Evolutionary conservation across 2,113 vertebrate species (phyloP).

Genomic region (Syngnathoides biaculeatus): DNA sequence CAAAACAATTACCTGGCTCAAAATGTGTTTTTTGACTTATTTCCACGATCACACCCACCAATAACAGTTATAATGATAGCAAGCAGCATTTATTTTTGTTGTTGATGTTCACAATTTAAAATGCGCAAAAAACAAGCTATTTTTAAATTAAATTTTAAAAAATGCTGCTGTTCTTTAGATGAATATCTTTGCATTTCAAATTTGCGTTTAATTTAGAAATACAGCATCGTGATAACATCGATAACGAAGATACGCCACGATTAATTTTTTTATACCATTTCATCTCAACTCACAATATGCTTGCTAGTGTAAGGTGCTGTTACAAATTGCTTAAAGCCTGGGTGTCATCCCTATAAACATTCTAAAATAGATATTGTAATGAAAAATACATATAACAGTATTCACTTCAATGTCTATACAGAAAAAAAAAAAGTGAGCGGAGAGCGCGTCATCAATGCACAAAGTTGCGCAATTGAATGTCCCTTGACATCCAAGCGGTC

Average conservation of each 20-base stretch:
- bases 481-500: too few relatives aligned
- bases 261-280: not conserved
- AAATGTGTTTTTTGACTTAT: not conserved
- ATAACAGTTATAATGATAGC: not conserved
- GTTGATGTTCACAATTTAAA: not conserved
- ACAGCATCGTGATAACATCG: not conserved
- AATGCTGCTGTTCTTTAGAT: not conserved
- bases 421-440: too few relatives aligned
- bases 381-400: too few relatives aligned
- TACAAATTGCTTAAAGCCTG: too few relatives aligned
- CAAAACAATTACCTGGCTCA: not conserved
- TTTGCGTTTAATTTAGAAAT: not conserved
- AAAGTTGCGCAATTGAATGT: too few relatives aligned
- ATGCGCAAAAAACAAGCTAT: not conserved
- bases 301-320: not conserved
- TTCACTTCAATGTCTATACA: too few relatives aligned
- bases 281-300: not conserved
- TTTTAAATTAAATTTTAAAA: not conserved
- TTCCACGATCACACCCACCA: too few relatives aligned
- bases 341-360: too few relatives aligned
- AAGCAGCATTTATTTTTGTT: not conserved
- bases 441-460: too few relatives aligned
- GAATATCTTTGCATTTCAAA: too few relatives aligned
- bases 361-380: too few relatives aligned
- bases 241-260: not conserved